Evolutionary conservation across 2,113 vertebrate genomes (phyloP), one percentile per base, ranked within the genome.

Genomic region (Lota lota): DNA sequence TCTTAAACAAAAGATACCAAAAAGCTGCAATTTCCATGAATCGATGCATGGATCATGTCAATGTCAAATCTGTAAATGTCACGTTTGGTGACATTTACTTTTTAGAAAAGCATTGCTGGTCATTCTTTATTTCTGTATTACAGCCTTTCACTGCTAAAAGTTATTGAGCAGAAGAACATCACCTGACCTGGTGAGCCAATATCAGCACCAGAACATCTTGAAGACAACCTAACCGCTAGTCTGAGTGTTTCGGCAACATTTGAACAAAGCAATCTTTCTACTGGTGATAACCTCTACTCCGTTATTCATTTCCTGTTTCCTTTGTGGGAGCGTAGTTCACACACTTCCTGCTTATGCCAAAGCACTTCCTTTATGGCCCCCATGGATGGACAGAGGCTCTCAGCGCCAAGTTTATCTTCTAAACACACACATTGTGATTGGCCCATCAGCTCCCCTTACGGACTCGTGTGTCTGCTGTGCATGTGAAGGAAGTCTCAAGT

Each of bases 281-380:
- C 58, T 20, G 68, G 69, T 36, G 63, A 78, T 71, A 85, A 66
- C 67, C 57, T 79, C 70, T 79, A 68, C 79, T 81, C 78, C 79
- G 79, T 88, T 86, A 80, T 79, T 70, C 68, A 59, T 79, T 87
- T 90, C 88, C 86, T 90, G 85, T 83, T 78, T 83, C 75, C 64
- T 53, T 62, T 63, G 24, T 66, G 3, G 21, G 22, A 50, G 84
- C 82, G 87, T 79, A 12, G 77, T 79, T 88, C 88, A 74, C 80
- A 60, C 33, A 68, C 79, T 89, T 90, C 85, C 85, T 89, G 80
- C 79, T 71, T 80, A 21, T 64, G 63, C 82, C 73, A 64, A 36
- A 77, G 77, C 68, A 80, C 83, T 87, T 89, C 85, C 87, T 70
- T 77, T 63, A 22, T 64, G 57, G 24, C 64, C 36, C 60, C 59